Evolutionary conservation across 2,888 invertebrate genomes (phyloP), one percentile per base, ranked within the genome.

Genomic region (Thymelicus sylvestris): DNA sequence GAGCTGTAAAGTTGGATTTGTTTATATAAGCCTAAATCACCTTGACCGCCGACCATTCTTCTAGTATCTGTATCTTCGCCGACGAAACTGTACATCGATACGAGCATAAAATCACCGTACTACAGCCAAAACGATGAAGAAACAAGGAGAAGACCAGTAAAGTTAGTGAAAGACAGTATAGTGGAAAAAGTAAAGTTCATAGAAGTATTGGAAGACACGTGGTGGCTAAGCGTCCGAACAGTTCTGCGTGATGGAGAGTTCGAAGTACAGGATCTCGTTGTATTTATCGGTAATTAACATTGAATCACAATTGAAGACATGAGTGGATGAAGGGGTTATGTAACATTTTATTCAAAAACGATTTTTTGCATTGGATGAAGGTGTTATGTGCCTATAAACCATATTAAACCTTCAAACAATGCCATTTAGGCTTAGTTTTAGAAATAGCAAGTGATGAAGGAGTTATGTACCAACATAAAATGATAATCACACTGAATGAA

Each of bases 11-110:
- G 61, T 47, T 55, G 31, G 71, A 60, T 71, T 71, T 71, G 55
- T 66, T 61, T 71, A 66, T 39, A 62, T 55, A 62, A 55, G 44
- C 62, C 70, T 73, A 73, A 72, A 72, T 73, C 78, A 85, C 81
- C 86, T 87, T 82, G 84, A 83, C 81, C 79, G 76, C 72, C 67
- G 76, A 76, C 76, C 79, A 74, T 80, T 82, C 73, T 88, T 88
- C 31, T 88, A 88, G 95, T 95, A 73, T 94, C 88, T 77, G 91
- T 95, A 78, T 91, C 95, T 19, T 95, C 95, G 38, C 90, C 95
- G 59, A 94, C 95, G 69, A 93, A 85, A 78, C 92, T 95, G 68
- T 95, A 95, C 82, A 86, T 95, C 78, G 85, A 85, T 59, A 94
- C 94, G 67, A 90, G 86, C 74, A 83, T 81, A 68, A 90, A 92